A percentile compares a stretch with the other conserved stretches of the same genome.
phyloP scores from a whole-genome alignment of 2,113 vertebrate species.

The Rattus norvegicus region DNA sequence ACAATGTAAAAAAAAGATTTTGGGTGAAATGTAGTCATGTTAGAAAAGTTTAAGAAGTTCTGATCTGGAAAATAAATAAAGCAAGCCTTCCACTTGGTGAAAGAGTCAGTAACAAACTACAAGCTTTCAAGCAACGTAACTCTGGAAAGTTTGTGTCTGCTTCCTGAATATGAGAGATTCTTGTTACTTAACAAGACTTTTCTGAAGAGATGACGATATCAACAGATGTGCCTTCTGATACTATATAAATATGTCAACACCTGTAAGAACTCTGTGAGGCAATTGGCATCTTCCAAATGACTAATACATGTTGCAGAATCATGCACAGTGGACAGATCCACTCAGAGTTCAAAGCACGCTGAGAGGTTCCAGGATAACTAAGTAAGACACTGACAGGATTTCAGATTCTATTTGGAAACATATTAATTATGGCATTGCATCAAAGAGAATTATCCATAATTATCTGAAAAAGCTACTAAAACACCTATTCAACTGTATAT shows the following conservation, averaged over 20 bases:
- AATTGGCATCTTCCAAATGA: constrained; percentile 1
- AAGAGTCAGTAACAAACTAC: constrained; percentile 13
- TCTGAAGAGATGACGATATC: constrained; percentile 29
- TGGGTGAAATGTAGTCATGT: neutral
- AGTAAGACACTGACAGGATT: neutral
- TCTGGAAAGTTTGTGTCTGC: constrained; percentile 38
- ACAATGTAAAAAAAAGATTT: neutral
- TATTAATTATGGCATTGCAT: neutral
- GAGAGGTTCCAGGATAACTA: neutral
- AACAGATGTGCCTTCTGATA: constrained; percentile 1
- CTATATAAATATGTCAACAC: neutral
- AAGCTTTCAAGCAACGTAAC: neutral
- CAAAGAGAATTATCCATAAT: constrained; percentile 18
- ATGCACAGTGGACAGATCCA: neutral
- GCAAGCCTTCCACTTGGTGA: neutral
- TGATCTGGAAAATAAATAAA: constrained; percentile 58
- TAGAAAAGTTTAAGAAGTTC: neutral
- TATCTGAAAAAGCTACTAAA: constrained; percentile 42
- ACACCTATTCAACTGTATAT: neutral
- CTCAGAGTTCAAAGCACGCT: neutral
- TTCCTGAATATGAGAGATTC: neutral
- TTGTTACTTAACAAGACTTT: neutral
- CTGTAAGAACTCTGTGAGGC: constrained; percentile 22
- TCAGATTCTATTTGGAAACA: neutral
- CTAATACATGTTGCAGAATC: neutral